phyloP scores from a whole-genome alignment of 2,888 invertebrate genomes.

The Lepetodrilus schrolli region DNA sequence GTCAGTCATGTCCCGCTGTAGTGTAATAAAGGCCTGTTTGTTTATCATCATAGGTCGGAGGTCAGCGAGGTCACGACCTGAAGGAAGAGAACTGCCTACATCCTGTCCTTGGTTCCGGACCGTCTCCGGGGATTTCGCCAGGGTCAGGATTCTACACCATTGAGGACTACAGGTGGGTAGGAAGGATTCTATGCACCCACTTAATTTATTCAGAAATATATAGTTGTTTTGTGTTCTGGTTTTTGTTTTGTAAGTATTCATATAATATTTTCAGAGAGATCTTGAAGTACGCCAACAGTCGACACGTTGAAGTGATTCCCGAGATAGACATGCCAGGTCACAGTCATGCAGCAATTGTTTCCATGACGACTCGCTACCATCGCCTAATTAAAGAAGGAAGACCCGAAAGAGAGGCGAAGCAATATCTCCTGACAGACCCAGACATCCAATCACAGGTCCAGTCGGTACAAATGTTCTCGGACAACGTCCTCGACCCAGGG shows the following conservation, averaged over 20 bases:
- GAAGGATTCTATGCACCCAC: too few species aligned
- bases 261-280: constrained; percentile 48
- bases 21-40: too few species aligned
- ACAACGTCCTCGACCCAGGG: constrained; percentile 72
- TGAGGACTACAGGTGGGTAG: constrained; percentile 54
- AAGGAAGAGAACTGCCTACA: constrained; percentile 53
- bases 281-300: constrained; percentile 55
- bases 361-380: constrained; percentile 63
- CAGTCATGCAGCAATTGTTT: constrained; percentile 65
- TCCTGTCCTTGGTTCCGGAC: constrained; percentile 65
- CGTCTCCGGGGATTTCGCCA: constrained; percentile 35
- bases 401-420: constrained; percentile 22
- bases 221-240: background rate
- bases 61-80: constrained; percentile 59
- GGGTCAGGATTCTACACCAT: constrained; percentile 63
- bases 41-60: constrained; percentile 58
- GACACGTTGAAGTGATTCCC: constrained; percentile 70
- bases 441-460: constrained; percentile 43
- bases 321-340: constrained; percentile 72
- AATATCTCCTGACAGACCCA: constrained; percentile 53
- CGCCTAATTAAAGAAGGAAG: constrained; percentile 44
- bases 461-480: constrained; percentile 69
- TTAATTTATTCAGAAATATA: background rate
- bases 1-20: too few species aligned
- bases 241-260: background rate